phyloP scores from a whole-genome alignment of 2,888 invertebrate species.

The Stramonita haemastoma region DNA sequence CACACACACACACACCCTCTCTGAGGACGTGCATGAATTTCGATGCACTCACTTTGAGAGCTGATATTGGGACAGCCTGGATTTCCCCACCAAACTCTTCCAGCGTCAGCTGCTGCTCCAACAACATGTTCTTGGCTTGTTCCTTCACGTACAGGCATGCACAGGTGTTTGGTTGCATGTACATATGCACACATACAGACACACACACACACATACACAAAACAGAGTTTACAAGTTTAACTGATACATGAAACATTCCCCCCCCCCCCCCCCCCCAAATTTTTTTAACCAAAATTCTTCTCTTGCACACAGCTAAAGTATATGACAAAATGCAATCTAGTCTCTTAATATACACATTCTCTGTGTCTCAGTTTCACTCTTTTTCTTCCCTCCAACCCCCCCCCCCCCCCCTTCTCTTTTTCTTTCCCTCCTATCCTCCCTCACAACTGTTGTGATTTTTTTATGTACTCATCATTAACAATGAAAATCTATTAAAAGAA shows the following conservation, averaged over 20 bases:
- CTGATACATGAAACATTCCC: too few relatives aligned
- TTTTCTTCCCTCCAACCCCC: too few relatives aligned
- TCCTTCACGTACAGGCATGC: conserved; percentile 79
- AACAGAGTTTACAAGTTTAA: too few relatives aligned
- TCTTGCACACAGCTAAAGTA: not conserved
- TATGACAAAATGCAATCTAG: not conserved
- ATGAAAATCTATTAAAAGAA: too few relatives aligned
- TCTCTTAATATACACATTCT: too few relatives aligned
- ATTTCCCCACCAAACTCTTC: conserved; percentile 95
- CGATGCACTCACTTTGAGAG: conserved; percentile 82
- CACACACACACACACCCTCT: not conserved
- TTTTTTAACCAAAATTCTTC: not conserved
- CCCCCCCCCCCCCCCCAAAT: too few relatives aligned
- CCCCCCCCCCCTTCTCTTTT: too few relatives aligned
- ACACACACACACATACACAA: not conserved
- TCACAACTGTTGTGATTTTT: too few relatives aligned
- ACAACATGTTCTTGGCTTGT: conserved; percentile 85
- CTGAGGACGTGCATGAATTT: not conserved
- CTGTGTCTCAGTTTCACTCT: too few relatives aligned
- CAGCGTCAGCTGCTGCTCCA: conserved; percentile 87
- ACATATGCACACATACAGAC: not conserved
- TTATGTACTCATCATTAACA: too few relatives aligned
- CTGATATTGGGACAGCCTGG: conserved; percentile 94
- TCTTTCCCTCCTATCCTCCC: too few relatives aligned
- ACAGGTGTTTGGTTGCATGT: not conserved